Conservation (phyloP, 2,113 vertebrate genomes). For the Syrmaticus mikado region DNA sequence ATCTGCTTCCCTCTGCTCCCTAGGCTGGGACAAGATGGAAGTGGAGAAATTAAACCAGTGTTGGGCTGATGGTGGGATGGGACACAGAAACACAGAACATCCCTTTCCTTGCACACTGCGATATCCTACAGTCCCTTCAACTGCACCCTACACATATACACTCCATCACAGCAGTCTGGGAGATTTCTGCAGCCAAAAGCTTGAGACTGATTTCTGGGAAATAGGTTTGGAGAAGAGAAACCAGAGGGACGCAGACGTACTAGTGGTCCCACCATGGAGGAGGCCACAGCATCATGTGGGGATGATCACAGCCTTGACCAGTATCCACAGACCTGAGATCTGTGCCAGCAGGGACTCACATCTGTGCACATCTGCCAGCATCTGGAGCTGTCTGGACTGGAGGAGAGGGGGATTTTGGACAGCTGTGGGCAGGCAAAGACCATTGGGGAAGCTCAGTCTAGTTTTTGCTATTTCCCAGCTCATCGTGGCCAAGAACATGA, state of each 20-base stretch:
- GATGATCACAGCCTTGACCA: neutral
- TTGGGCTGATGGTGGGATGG: neutral
- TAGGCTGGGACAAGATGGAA: neutral
- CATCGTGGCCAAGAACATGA: neutral
- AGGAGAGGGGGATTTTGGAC: neutral
- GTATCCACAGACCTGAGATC: neutral
- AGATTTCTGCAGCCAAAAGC: neutral
- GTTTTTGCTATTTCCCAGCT: neutral
- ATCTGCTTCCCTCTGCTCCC: fast-evolving
- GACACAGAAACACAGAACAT: fast-evolving
- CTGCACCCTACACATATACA: fast-evolving
- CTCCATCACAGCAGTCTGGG: neutral
- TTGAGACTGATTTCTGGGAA: neutral
- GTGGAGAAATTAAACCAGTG: neutral
- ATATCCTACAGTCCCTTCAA: fast-evolving
- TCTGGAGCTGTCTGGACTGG: neutral
- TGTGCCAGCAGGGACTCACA: fast-evolving
- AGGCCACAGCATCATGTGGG: fast-evolving
- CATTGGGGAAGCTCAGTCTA: neutral
- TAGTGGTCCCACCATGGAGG: fast-evolving
- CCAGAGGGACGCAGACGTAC: fast-evolving
- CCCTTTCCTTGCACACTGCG: fast-evolving
- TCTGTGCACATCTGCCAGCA: neutral
- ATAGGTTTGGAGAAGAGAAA: neutral
- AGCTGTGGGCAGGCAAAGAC: neutral